Percentiles rank a stretch among this genome's conserved stretches.
Evolutionary conservation across 2,113 vertebrate species (phyloP).

Genomic region (Ploceus nigricollis): DNA sequence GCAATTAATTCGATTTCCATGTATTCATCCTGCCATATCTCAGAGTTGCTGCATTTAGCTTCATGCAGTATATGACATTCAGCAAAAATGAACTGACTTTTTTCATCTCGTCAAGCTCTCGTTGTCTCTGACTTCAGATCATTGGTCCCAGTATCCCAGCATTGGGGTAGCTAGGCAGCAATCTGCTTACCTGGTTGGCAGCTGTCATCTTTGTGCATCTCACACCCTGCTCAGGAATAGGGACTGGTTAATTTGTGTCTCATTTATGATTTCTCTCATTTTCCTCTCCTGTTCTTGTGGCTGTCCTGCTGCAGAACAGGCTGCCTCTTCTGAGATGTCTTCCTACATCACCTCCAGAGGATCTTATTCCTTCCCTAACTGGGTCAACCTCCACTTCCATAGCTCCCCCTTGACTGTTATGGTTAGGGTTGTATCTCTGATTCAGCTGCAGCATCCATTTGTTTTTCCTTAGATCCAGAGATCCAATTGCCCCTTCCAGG

Average conservation of each 20-base stretch:
- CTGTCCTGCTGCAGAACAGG: background rate
- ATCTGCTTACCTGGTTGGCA: background rate
- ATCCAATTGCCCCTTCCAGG: background rate
- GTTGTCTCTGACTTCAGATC: background rate
- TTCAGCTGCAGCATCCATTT: background rate
- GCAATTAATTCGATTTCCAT: background rate
- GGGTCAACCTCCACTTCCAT: background rate
- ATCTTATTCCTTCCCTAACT: background rate
- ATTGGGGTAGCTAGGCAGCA: background rate
- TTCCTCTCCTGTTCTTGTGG: background rate
- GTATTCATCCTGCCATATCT: background rate
- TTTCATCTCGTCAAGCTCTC: background rate
- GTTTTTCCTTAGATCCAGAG: background rate
- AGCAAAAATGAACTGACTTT: background rate
- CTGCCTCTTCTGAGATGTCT: background rate
- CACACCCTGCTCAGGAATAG: background rate
- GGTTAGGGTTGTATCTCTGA: background rate
- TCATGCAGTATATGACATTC: background rate
- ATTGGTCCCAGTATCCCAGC: background rate
- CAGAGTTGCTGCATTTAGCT: background rate
- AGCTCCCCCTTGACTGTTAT: background rate
- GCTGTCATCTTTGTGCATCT: background rate
- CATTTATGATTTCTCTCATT: background rate
- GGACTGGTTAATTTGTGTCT: background rate
- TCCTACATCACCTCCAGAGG: background rate